These are phyloP conservation scores for Ptycholaimellus sp. DNA, from an alignment of 2,888 invertebrate genomes.

Conservation along the genomic window DNA sequence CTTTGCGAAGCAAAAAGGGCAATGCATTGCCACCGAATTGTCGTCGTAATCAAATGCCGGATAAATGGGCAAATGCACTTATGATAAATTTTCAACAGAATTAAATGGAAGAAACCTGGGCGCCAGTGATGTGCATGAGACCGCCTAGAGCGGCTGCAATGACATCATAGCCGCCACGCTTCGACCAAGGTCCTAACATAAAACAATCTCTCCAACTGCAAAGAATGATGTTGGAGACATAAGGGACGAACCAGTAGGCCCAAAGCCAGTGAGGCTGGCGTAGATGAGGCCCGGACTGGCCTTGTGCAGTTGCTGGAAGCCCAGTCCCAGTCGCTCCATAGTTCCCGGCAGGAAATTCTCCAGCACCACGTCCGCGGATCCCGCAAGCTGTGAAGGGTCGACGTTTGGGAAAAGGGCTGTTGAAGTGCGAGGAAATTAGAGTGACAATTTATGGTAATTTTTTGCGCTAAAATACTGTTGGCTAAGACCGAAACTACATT, in stretches of 20 bases:
- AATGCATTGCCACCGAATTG: no score
- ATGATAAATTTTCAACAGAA: no score
- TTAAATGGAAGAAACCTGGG: conserved; percentile 36
- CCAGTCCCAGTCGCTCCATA: conserved; percentile 46
- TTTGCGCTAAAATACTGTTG: no score
- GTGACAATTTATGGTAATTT: no score
- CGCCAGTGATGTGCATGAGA: conserved; percentile 63
- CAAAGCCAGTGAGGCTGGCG: conserved; percentile 61
- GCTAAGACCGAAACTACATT: no score
- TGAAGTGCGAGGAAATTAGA: no score
- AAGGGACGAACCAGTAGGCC: background rate
- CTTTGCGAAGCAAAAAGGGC: background rate
- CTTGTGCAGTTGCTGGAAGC: conserved; percentile 46
- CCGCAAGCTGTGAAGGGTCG: no score
- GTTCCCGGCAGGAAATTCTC: conserved; percentile 87
- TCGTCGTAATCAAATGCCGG: no score
- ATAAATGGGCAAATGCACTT: no score
- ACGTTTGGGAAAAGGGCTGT: no score
- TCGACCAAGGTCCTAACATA: conserved; percentile 48
- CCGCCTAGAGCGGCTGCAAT: conserved; percentile 81
- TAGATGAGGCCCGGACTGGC: conserved; percentile 59
- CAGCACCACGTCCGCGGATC: conserved; percentile 68
- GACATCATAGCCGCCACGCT: conserved; percentile 79
- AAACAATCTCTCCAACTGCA: conserved; percentile 1
- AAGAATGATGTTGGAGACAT: conserved; percentile 1